Evolutionary conservation across 2,888 invertebrate species (phyloP).

Genomic region (Ellobium chinense): DNA sequence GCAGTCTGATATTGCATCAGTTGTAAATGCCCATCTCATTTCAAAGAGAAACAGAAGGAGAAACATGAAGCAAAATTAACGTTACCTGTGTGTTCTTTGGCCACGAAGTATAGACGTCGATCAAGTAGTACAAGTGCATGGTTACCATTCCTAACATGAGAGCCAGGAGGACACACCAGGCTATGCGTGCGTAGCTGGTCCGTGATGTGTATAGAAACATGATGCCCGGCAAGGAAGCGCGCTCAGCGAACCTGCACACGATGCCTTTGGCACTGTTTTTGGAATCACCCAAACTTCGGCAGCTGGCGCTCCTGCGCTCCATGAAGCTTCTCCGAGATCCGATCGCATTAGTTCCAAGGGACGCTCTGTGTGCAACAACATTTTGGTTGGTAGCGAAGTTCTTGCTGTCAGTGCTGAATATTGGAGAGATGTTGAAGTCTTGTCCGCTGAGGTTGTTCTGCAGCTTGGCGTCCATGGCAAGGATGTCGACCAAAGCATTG

Average conservation of each 20-base stretch:
- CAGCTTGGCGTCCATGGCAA: neutral
- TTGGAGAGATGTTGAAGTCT: neutral
- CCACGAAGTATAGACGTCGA: conserved; percentile 52
- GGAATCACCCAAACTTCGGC: neutral
- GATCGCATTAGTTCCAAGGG: no score
- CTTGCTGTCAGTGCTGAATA: neutral
- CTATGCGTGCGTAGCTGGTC: conserved; percentile 51
- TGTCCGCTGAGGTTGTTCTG: neutral
- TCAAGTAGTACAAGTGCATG: conserved; percentile 58
- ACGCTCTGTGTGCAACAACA: neutral
- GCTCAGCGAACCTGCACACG: conserved; percentile 51
- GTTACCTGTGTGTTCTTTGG: conserved; percentile 52
- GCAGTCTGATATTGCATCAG: no score
- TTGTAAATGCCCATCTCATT: no score
- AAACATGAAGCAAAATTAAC: neutral
- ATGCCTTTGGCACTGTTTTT: neutral
- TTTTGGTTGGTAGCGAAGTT: neutral
- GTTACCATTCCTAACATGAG: conserved; percentile 52
- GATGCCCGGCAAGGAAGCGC: conserved; percentile 64
- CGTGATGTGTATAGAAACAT: conserved; percentile 60
- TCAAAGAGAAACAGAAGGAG: neutral
- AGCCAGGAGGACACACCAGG: conserved; percentile 56
- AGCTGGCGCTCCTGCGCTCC: neutral
- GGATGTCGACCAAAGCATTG: neutral
- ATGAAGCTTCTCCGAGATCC: neutral